A percentile compares a stretch with the other conserved stretches of the same genome.
phyloP scores from a whole-genome alignment of 2,113 vertebrate species.

The Procavia capensis region DNA sequence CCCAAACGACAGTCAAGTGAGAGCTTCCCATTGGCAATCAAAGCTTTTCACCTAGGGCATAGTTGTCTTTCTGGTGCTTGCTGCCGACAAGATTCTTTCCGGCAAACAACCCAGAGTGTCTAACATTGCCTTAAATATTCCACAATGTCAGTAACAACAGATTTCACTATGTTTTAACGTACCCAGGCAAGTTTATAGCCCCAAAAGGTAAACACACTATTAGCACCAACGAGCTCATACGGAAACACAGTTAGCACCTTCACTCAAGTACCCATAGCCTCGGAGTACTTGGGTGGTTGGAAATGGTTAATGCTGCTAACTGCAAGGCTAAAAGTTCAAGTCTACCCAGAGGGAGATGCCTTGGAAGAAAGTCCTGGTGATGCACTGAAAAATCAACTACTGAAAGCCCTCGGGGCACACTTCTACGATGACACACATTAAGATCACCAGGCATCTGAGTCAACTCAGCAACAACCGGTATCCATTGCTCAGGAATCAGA shows the following conservation, averaged over 20 bases:
- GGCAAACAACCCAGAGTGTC: background rate
- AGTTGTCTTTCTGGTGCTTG: background rate
- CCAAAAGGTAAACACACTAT: background rate
- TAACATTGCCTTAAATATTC: background rate
- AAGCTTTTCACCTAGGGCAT: background rate
- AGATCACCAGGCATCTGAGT: background rate
- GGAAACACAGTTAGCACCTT: background rate
- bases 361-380: background rate
- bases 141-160: background rate
- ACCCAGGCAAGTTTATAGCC: background rate
- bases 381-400: background rate
- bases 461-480: background rate
- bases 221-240: background rate
- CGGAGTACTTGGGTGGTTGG: background rate
- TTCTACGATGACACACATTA: background rate
- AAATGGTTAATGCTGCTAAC: background rate
- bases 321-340: background rate
- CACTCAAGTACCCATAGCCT: background rate
- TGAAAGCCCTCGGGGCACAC: background rate
- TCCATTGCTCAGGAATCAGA: background rate
- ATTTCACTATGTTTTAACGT: background rate
- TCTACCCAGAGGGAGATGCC: background rate
- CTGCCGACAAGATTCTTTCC: background rate
- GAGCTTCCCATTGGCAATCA: background rate
- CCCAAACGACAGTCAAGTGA: background rate